A percentile compares a stretch with the other conserved stretches of the same genome.
Evolutionary conservation across 2,888 invertebrate species (phyloP).

Genomic region (Tetranychus piercei): DNA sequence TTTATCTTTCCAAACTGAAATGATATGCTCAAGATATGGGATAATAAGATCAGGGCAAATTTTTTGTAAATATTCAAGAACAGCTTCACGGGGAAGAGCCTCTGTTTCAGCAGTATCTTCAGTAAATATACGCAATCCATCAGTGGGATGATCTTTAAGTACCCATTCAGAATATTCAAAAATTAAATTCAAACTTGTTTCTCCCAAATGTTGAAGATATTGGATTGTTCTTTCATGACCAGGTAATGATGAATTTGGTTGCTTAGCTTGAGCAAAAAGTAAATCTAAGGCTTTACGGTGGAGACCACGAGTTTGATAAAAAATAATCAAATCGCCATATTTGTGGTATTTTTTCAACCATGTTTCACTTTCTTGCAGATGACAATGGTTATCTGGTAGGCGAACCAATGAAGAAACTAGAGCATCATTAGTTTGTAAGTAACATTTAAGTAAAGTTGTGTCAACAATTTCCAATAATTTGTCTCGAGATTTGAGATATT

Average conservation of each 20-base stretch:
- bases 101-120: slow-evolving; percentile 68
- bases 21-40: slow-evolving; percentile 83
- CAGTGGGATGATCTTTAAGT: slow-evolving; percentile 59
- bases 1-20: slow-evolving; percentile 68
- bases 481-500: slow-evolving; percentile 3
- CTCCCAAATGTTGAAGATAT: slow-evolving; percentile 74
- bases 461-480: slow-evolving; percentile 77
- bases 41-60: slow-evolving; percentile 62
- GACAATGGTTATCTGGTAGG: slow-evolving; percentile 62
- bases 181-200: slow-evolving; percentile 63
- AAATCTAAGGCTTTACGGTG: slow-evolving; percentile 78
- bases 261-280: slow-evolving; percentile 46
- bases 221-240: slow-evolving; percentile 67
- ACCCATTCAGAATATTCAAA: slow-evolving; percentile 89
- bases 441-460: slow-evolving; percentile 88
- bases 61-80: slow-evolving; percentile 68
- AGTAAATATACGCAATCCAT: slow-evolving; percentile 72
- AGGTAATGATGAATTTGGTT: slow-evolving; percentile 44
- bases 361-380: slow-evolving; percentile 77
- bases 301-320: slow-evolving; percentile 82
- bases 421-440: slow-evolving; percentile 86
- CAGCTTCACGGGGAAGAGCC: slow-evolving; percentile 63
- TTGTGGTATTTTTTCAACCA: slow-evolving; percentile 69
- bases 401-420: slow-evolving; percentile 74
- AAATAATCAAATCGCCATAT: slow-evolving; percentile 74